A percentile compares a stretch with the other conserved stretches of the same genome.
Conservation (phyloP, 1,140 invertebrate species). For the Drosophila lini region DNA sequence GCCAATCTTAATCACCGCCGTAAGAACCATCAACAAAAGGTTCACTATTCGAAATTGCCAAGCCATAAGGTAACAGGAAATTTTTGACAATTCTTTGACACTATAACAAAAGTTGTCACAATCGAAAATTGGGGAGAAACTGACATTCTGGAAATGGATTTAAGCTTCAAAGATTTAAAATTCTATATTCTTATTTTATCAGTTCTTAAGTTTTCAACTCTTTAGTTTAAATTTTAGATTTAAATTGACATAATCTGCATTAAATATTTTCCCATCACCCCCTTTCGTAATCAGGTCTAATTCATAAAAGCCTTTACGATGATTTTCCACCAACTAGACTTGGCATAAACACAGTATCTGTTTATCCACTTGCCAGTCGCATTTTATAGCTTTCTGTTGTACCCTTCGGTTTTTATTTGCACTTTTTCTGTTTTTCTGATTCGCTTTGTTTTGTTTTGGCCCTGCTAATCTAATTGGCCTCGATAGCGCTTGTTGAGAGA, state of each 20-base stretch:
- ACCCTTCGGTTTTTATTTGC: constrained; percentile 11
- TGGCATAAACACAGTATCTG: constrained; percentile 9
- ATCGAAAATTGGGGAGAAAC: background rate
- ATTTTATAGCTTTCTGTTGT: constrained; percentile 52
- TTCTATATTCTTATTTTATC: no score
- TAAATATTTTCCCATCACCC: background rate
- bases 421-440: constrained; percentile 11
- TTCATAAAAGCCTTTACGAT: constrained; percentile 4
- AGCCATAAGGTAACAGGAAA: constrained; percentile 32
- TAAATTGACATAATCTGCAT: background rate
- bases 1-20: constrained; percentile 49
- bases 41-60: constrained; percentile 39
- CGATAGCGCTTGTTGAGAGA: constrained; percentile 34
- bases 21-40: constrained; percentile 21
- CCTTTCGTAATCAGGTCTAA: background rate
- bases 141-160: no score
- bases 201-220: background rate
- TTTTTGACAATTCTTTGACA: constrained; percentile 52
- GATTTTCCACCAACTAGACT: background rate
- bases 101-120: constrained; percentile 42
- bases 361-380: constrained; percentile 37
- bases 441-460: constrained; percentile 36
- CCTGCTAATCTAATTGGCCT: constrained; percentile 55
- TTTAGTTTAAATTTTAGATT: background rate
- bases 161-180: no score